Percentiles rank a stretch among this genome's conserved stretches.
Evolutionary conservation across 2,797 vertebrate genomes (phyloP).

Genomic region (Coendou prehensilis): DNA sequence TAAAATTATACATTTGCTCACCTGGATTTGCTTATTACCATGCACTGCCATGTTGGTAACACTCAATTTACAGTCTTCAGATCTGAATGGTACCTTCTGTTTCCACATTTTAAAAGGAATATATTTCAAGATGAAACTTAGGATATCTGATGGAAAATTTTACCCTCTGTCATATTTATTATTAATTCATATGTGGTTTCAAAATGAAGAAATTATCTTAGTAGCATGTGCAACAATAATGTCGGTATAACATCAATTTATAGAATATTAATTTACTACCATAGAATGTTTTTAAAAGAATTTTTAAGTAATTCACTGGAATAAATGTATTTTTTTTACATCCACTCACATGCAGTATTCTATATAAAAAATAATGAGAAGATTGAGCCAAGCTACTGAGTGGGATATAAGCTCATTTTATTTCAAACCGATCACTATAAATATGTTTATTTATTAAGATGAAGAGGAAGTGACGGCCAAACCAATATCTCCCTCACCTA

Average conservation of each 20-base stretch:
- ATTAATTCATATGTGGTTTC: slow-evolving; percentile 20
- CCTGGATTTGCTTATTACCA: neutral
- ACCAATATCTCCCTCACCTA: neutral
- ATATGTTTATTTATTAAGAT: slow-evolving; percentile 1
- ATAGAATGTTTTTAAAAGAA: no score
- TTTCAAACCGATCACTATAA: slow-evolving; percentile 3
- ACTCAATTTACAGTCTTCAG: neutral
- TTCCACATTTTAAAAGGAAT: neutral
- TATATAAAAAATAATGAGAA: neutral
- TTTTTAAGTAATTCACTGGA: neutral
- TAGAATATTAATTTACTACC: neutral
- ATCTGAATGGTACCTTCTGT: neutral
- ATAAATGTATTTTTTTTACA: neutral
- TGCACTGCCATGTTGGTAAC: neutral
- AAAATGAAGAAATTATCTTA: neutral
- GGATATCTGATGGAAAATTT: neutral
- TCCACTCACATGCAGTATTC: neutral
- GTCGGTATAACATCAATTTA: neutral
- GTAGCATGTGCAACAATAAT: neutral
- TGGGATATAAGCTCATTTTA: neutral
- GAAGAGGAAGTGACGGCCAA: slow-evolving; percentile 36
- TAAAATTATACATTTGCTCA: neutral
- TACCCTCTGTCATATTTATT: neutral
- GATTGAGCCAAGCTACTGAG: neutral
- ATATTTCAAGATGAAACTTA: neutral